Conservation (phyloP, 2,113 vertebrate species). For the Solea senegalensis region DNA sequence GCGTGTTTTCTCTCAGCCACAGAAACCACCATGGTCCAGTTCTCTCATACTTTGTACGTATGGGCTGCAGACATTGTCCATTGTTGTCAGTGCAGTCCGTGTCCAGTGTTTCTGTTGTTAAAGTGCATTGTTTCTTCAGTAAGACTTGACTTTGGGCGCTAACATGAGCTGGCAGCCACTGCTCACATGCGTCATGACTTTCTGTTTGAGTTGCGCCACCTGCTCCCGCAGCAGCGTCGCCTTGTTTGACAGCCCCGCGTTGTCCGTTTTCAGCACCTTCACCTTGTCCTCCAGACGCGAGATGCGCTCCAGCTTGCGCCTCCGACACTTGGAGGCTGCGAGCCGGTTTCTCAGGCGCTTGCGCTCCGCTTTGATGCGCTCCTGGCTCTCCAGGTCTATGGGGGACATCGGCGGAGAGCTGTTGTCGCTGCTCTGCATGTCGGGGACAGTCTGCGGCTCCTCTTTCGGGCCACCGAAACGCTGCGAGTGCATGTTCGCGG, state of each 20-base stretch:
- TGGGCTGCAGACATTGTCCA: conserved; percentile 39
- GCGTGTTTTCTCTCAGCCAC: conserved; percentile 3
- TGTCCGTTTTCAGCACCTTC: conserved; percentile 89
- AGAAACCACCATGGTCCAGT: conserved; percentile 40
- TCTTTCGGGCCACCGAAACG: conserved; percentile 84
- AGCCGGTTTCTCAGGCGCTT: conserved; percentile 90
- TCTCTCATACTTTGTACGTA: conserved; percentile 41
- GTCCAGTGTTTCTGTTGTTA: conserved; percentile 76
- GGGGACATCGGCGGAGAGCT: conserved; percentile 89
- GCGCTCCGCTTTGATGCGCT: conserved; percentile 91
- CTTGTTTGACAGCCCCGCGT: conserved; percentile 89
- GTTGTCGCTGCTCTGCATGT: conserved; percentile 84
- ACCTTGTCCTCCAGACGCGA: conserved; percentile 93
- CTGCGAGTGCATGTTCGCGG: conserved; percentile 71
- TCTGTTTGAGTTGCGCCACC: conserved; percentile 92
- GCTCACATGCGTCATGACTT: conserved; percentile 92
- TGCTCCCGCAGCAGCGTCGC: conserved; percentile 89
- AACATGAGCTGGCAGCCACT: conserved; percentile 93
- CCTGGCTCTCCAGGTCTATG: conserved; percentile 91
- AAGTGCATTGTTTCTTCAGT: conserved; percentile 70
- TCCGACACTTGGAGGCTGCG: conserved; percentile 92
- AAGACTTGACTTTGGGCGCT: conserved; percentile 87
- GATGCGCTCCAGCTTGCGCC: conserved; percentile 93
- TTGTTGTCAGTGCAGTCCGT: conserved; percentile 66
- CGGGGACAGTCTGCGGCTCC: conserved; percentile 91